Evolutionary conservation across 2,888 invertebrate species (phyloP).

Genomic region (Drosophila hawaiiensis): DNA sequence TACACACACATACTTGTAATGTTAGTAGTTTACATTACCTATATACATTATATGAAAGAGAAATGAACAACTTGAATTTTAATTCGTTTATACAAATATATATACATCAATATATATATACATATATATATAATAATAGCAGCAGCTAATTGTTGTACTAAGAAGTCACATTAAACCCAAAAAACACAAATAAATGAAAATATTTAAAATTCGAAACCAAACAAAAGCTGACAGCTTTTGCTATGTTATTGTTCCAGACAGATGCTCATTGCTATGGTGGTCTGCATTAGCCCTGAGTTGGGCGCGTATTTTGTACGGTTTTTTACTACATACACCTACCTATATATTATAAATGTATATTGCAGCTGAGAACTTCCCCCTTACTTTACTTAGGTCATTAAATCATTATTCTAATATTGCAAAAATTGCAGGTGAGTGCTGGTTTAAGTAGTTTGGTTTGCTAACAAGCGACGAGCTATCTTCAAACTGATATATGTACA

Average conservation of each 20-base stretch:
- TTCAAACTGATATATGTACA: too few species aligned
- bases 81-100: conserved; percentile 70
- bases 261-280: conserved; percentile 18
- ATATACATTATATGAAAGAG: conserved; percentile 29
- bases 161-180: conserved; percentile 68
- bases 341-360: background rate
- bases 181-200: conserved; percentile 67
- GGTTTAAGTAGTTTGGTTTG: background rate
- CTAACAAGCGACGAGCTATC: background rate
- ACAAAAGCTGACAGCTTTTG: conserved; percentile 26
- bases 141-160: conserved; percentile 78
- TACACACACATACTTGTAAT: conserved; percentile 47
- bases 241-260: conserved; percentile 1
- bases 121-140: conserved; percentile 47
- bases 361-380: background rate
- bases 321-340: background rate
- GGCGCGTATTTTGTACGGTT: background rate
- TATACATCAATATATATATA: conserved; percentile 35
- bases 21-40: conserved; percentile 56
- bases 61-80: conserved; percentile 67
- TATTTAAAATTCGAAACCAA: conserved; percentile 67
- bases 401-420: background rate
- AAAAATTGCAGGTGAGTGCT: conserved; percentile 3
- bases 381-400: background rate
- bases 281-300: background rate